A percentile compares a stretch with the other conserved stretches of the same genome.
phyloP scores from a whole-genome alignment of 2,888 invertebrate species.

The Taphrorychus bicolor region DNA sequence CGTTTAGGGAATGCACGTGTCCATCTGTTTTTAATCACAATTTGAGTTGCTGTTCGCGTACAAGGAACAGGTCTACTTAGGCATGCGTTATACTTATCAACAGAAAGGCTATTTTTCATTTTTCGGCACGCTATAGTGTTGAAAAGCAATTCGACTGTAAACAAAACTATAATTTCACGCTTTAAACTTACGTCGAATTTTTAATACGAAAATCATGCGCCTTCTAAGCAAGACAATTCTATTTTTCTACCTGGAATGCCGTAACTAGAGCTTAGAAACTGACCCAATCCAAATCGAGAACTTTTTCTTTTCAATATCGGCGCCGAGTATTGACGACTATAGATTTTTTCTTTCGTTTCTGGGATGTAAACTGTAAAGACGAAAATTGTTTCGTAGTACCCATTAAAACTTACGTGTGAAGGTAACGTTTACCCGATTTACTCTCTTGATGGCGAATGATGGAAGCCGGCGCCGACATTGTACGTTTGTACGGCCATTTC shows the following conservation, averaged over 20 bases:
- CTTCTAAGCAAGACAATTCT: conserved; percentile 61
- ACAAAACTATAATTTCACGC: no score
- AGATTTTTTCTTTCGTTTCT: conserved; percentile 80
- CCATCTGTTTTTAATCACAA: conserved; percentile 65
- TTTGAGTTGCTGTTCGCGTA: neutral
- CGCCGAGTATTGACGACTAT: conserved; percentile 92
- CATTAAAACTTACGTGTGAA: neutral
- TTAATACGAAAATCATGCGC: conserved; percentile 49
- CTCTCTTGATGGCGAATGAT: conserved; percentile 78
- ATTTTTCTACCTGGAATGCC: conserved; percentile 67
- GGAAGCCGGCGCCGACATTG: conserved; percentile 91
- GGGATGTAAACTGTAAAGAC: conserved; percentile 32
- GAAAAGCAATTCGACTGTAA: conserved; percentile 1
- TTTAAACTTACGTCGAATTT: conserved; percentile 35
- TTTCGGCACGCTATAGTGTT: no score
- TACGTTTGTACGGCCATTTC: conserved; percentile 95
- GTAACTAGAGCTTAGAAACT: conserved; percentile 75
- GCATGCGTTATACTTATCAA: neutral
- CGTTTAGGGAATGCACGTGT: conserved; percentile 83
- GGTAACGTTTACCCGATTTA: conserved; percentile 55
- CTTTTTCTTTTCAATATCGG: conserved; percentile 94
- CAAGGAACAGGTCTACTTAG: no score
- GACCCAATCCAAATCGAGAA: conserved; percentile 89
- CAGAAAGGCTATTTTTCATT: no score
- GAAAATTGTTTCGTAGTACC: neutral